Evolutionary conservation across 2,797 vertebrate genomes (phyloP).

Genomic region (Vespertilio murinus): DNA sequence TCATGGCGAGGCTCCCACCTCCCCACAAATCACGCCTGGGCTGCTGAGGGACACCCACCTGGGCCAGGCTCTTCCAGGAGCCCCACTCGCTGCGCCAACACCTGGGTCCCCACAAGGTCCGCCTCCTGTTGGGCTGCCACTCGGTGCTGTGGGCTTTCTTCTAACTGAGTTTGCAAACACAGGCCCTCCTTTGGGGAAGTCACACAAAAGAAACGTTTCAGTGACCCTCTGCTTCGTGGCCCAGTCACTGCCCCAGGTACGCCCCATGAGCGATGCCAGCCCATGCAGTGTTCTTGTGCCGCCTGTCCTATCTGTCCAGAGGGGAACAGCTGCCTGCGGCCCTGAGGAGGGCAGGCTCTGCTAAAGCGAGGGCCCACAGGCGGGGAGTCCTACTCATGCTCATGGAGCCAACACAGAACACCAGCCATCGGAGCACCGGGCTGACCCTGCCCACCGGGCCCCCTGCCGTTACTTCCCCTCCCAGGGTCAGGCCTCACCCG

Average conservation of each 20-base stretch:
- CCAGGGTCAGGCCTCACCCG: background rate
- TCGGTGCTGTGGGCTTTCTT: background rate
- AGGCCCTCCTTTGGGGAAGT: background rate
- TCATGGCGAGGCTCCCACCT: accelerated
- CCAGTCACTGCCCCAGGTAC: background rate
- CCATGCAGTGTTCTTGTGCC: background rate
- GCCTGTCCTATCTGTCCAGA: background rate
- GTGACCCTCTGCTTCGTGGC: background rate
- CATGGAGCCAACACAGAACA: background rate
- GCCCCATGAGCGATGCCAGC: background rate
- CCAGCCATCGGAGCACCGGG: too few species aligned
- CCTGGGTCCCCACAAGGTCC: background rate
- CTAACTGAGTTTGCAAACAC: background rate
- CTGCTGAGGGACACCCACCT: background rate
- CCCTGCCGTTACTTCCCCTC: background rate
- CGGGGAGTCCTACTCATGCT: background rate
- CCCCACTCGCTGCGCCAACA: background rate
- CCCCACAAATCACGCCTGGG: background rate
- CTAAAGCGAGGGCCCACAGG: background rate
- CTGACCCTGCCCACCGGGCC: background rate
- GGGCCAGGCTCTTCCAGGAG: background rate
- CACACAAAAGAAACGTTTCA: background rate
- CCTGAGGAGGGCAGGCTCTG: background rate
- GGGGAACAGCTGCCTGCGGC: background rate
- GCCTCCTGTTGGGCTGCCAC: background rate